Percentiles rank a stretch among this genome's conserved stretches.
phyloP scores from a whole-genome alignment of 2,888 invertebrate species.

The Homarus gammarus region DNA sequence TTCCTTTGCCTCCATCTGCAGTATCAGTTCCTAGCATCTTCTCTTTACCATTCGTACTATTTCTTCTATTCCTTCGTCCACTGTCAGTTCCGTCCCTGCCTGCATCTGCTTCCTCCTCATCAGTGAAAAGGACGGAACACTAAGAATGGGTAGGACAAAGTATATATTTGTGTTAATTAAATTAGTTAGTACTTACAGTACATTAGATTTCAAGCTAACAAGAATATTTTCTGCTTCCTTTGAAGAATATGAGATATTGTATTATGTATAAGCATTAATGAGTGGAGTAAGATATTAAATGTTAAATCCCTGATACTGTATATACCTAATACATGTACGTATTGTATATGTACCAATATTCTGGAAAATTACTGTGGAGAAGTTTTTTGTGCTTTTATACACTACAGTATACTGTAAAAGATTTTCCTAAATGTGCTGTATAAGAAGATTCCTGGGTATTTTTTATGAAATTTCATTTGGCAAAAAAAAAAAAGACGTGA shows the following conservation, averaged over 20 bases:
- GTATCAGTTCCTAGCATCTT: slow-evolving; percentile 24
- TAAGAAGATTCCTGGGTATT: too few relatives aligned
- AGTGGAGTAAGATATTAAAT: not conserved
- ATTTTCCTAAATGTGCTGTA: too few relatives aligned
- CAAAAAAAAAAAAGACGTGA: too few relatives aligned
- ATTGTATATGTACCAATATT: not conserved
- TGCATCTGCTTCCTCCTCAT: slow-evolving; percentile 54
- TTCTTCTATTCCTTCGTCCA: not conserved
- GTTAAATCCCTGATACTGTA: not conserved
- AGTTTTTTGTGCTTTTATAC: too few relatives aligned
- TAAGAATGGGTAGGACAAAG: slow-evolving; percentile 40
- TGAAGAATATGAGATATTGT: not conserved
- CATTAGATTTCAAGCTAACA: not conserved
- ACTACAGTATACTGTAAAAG: too few relatives aligned
- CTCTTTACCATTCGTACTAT: slow-evolving; percentile 18
- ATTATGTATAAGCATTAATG: not conserved
- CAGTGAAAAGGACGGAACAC: slow-evolving; percentile 67
- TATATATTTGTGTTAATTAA: slow-evolving; percentile 37
- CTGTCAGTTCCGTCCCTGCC: slow-evolving; percentile 31
- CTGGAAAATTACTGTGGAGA: too few relatives aligned
- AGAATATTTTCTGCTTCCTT: not conserved
- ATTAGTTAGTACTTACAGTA: not conserved
- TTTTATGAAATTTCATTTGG: too few relatives aligned
- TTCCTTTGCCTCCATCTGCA: slow-evolving; percentile 37
- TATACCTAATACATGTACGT: not conserved